A percentile compares a stretch with the other conserved stretches of the same genome.
phyloP scores from a whole-genome alignment of 1,140 invertebrate species.

The Limonius californicus region DNA sequence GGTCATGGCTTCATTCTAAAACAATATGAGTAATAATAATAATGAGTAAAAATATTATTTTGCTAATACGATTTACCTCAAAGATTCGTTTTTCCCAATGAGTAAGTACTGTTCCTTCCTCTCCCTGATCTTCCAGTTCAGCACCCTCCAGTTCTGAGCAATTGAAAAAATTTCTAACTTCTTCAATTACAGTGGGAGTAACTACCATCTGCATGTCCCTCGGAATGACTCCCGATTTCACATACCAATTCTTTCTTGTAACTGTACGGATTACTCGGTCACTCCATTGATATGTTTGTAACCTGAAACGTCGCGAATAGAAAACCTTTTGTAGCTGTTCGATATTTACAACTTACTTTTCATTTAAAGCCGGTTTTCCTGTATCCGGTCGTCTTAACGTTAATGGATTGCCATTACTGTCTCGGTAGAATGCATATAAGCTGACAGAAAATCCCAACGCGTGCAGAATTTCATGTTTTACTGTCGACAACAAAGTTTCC shows the following conservation, averaged over 20 bases:
- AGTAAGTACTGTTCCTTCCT: slow-evolving; percentile 92
- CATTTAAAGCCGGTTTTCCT: slow-evolving; percentile 83
- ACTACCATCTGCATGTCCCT: slow-evolving; percentile 86
- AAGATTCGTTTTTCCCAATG: slow-evolving; percentile 99
- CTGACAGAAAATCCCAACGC: slow-evolving; percentile 94
- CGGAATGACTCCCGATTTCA: slow-evolving; percentile 69
- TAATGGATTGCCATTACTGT: slow-evolving; percentile 79
- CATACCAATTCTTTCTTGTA: slow-evolving; percentile 77
- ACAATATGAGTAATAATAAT: too few species aligned
- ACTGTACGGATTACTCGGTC: slow-evolving; percentile 81
- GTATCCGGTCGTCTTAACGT: slow-evolving; percentile 75
- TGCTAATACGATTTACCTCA: slow-evolving; percentile 69
- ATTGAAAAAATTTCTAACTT: slow-evolving; percentile 87
- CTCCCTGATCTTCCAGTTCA: slow-evolving; percentile 97
- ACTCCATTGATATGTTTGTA: slow-evolving; percentile 93
- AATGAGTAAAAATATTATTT: too few species aligned
- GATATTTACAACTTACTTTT: slow-evolving; percentile 65
- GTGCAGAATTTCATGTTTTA: slow-evolving; percentile 98
- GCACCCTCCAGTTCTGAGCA: slow-evolving; percentile 90
- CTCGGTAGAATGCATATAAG: slow-evolving; percentile 89
- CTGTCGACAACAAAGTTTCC: slow-evolving; percentile 89
- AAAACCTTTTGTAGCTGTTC: not conserved
- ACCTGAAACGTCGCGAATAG: too few species aligned
- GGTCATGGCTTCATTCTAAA: slow-evolving; percentile 98
- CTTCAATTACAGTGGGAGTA: slow-evolving; percentile 81